A percentile compares a stretch with the other conserved stretches of the same genome.
Conservation (phyloP, 2,113 vertebrate species). For the Chionis minor region DNA sequence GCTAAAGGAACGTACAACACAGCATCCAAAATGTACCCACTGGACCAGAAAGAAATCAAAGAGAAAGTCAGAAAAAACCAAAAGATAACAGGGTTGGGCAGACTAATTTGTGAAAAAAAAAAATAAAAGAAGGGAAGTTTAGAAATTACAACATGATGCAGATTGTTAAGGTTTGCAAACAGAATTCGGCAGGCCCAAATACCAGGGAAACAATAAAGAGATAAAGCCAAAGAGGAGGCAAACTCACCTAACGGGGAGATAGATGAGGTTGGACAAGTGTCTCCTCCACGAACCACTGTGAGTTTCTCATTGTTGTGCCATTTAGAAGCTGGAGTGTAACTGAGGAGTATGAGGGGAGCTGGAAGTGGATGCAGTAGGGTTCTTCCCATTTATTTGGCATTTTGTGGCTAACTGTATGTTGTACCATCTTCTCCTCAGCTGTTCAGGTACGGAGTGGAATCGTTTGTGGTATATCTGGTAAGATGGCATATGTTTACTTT, state of each 20-base stretch:
- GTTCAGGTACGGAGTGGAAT: slow-evolving; percentile 71
- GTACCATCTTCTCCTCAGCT: slow-evolving; percentile 56
- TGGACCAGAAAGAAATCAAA: neutral
- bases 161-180: neutral
- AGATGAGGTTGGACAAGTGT: neutral
- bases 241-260: neutral
- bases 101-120: neutral
- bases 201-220: neutral
- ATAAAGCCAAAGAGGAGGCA: neutral
- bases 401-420: neutral
- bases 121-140: neutral
- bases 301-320: neutral
- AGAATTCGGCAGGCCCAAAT: neutral
- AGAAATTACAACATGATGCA: neutral
- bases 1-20: neutral
- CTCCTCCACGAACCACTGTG: neutral
- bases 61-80: neutral
- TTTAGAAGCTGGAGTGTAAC: neutral
- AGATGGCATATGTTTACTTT: neutral
- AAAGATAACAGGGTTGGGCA: neutral
- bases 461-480: slow-evolving; percentile 83
- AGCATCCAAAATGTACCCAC: neutral
- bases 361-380: neutral
- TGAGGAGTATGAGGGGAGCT: neutral
- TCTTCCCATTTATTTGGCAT: neutral